Conservation (phyloP, 2,888 invertebrate genomes). For the Xylophagus ater region DNA sequence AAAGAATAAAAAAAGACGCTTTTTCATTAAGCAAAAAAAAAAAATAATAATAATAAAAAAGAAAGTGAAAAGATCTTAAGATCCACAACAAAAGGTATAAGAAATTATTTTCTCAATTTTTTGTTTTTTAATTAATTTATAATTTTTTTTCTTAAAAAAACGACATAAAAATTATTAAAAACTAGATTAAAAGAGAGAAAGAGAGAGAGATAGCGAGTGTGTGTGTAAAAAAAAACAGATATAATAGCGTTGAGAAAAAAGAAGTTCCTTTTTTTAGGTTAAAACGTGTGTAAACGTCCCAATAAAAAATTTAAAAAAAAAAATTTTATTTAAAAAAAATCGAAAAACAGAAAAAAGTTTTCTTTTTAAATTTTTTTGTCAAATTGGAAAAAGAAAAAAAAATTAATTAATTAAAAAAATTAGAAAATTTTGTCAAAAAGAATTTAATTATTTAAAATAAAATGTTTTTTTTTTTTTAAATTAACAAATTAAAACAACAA, state of each 20-base stretch:
- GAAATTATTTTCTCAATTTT: too few relatives aligned
- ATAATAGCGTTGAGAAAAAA: too few relatives aligned
- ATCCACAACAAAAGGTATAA: too few relatives aligned
- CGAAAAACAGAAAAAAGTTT: too few relatives aligned
- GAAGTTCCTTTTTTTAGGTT: too few relatives aligned
- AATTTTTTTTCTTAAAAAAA: too few relatives aligned
- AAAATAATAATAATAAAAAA: slow-evolving; percentile 4
- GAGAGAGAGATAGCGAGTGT: slow-evolving; percentile 3
- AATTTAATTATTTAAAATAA: too few relatives aligned
- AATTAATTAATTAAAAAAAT: too few relatives aligned
- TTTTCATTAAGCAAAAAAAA: slow-evolving; percentile 3
- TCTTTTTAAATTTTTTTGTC: not conserved
- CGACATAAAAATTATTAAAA: not conserved
- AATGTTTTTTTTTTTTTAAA: slow-evolving; percentile 1
- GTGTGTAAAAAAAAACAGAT: slow-evolving; percentile 8
- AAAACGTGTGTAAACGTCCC: slow-evolving; percentile 16
- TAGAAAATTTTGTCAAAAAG: too few relatives aligned
- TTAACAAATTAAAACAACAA: not conserved
- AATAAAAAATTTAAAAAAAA: slow-evolving; percentile 4
- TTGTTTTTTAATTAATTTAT: too few relatives aligned
- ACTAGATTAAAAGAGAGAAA: slow-evolving; percentile 1
- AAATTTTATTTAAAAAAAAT: too few relatives aligned
- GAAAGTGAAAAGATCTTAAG: slow-evolving; percentile 1
- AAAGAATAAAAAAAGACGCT: not conserved
- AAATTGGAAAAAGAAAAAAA: not conserved